Base-by-base conservation (phyloP, 2,888 invertebrate genomes). In the Chrysomela aeneicollis region DNA sequence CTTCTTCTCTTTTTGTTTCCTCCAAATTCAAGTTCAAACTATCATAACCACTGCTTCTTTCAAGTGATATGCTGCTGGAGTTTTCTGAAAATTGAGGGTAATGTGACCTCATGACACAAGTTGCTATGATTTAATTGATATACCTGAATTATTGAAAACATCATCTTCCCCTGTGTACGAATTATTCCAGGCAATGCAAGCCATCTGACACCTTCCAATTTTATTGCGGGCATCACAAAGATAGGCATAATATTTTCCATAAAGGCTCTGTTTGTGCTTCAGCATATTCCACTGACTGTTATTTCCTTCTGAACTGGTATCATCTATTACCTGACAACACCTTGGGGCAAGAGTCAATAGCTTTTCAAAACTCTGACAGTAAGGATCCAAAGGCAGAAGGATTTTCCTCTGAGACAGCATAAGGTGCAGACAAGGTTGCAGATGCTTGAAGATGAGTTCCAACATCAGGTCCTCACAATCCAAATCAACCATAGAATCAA, bases 401-500 rank as follows among this genome's bases (percentile, higher is more conserved):
- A 90, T 86, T 73, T 88, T 86, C 64, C 91, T 85, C 82, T 93
- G 92, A n/a, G 92, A 92, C 61, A 91, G 85, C 90, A 92, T 71
- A 21, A 94, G 88, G 82, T 94, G 93, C 17, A 90, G 88, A 76
- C 92, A 92, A 0, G 93, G 92, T 74, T 90, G 86, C 70, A 98
- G 85, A 79, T 95, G 91, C 78, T 93, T 94, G 78, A 94, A 90
- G 52, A 96, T 88, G 54, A 98, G 85, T 78, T 97, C 95, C 74
- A 96, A 85, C 93, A 98, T 94, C 51, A 98, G 89, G 82, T 98
- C 98, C 83, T 98, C 98, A 83, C 96, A 97, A 82, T 97, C 94
- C 67, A 98, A 85, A 75, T 94, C 92, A 58, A 98, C 87, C 66
- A 98, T 85, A 0, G 96, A 95, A 80, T 95, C 93, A 82, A 98